These are phyloP conservation scores for Nothoprocta pentlandii DNA, from an alignment of 2,113 vertebrate genomes.

Conservation along the genomic window DNA sequence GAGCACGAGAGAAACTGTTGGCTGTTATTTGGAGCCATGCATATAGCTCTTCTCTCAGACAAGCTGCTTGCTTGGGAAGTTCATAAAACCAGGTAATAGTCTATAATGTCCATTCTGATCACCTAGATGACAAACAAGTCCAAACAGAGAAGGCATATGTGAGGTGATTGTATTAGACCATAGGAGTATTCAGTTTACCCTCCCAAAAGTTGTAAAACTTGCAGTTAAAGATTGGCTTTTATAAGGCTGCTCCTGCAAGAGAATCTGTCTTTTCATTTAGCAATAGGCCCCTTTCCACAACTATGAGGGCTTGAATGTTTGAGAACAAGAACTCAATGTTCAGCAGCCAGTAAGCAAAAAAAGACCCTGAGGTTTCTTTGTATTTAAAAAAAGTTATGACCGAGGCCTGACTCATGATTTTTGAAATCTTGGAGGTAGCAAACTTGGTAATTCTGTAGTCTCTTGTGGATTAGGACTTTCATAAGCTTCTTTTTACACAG, in stretches of 20 bases:
- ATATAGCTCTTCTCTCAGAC: neutral
- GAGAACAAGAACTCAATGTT: constrained; percentile 34
- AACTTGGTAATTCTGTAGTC: neutral
- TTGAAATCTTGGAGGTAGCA: neutral
- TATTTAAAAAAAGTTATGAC: neutral
- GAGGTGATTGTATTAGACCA: neutral
- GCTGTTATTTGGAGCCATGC: neutral
- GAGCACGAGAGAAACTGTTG: neutral
- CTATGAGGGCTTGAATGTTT: neutral
- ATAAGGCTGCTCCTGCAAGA: neutral
- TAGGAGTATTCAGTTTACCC: neutral
- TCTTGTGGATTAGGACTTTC: neutral
- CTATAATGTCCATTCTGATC: neutral
- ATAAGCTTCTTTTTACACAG: neutral
- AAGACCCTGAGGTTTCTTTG: neutral
- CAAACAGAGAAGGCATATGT: neutral
- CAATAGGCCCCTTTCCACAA: neutral
- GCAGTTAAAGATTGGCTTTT: neutral
- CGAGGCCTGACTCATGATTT: constrained; percentile 14
- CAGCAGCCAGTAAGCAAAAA: constrained; percentile 32
- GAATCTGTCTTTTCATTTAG: constrained; percentile 11
- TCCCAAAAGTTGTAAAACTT: neutral
- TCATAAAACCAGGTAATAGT: neutral
- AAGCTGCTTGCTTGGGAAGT: neutral
- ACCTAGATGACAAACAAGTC: neutral